Base-by-base conservation (phyloP, 2,797 vertebrate genomes). In the Enteromius treurensis region DNA sequence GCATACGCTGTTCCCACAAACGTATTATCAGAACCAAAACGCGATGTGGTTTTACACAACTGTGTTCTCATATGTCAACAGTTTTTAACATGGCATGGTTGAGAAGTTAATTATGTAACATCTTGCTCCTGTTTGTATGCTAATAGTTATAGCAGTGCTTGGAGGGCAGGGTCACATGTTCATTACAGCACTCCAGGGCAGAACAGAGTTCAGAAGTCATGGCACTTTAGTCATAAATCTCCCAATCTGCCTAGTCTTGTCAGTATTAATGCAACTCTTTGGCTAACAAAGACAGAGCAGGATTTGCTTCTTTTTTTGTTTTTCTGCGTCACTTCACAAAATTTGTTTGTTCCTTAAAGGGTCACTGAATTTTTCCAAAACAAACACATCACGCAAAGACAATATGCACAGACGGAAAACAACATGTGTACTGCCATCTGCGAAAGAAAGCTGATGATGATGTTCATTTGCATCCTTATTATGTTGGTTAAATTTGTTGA, bases 231-330 rank as follows among this genome's bases (percentile, higher is more conserved):
- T 81, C 87, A 91, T 93, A 88, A 92, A 88, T 90, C 88, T 92
- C 86, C 81, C 86, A 83, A 29, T 64, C 45, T 15, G 84, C 89
- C 88, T 90, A 89, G 84, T 82, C 87, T 47, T 90, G 92, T 91
- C 90, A 91, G 81, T 67, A 86, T 87, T 89, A 87, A 86, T 87
- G 86, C 65, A 37, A 80, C 80, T 89, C 86, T 90, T 87, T 88
- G 87, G 89, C 87, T 93, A 92, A 93, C 87, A 84, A 90, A 92
- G 92, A 93, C 86, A 84, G 87, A 93, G 91, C 86, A 87, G 89
- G 88, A 87, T 75, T 87, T 90, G 19, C 47, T 85, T 9, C 78
- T 78, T 45, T 83, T 86, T 26, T 26, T 26, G 26, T 87, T 53
- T 87, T 85, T 83, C 5, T 6, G 29, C 87, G 19, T 34, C 68